Evolutionary conservation across 2,888 invertebrate genomes (phyloP), one percentile per base, ranked within the genome.

Genomic region (Agrilus mali): DNA sequence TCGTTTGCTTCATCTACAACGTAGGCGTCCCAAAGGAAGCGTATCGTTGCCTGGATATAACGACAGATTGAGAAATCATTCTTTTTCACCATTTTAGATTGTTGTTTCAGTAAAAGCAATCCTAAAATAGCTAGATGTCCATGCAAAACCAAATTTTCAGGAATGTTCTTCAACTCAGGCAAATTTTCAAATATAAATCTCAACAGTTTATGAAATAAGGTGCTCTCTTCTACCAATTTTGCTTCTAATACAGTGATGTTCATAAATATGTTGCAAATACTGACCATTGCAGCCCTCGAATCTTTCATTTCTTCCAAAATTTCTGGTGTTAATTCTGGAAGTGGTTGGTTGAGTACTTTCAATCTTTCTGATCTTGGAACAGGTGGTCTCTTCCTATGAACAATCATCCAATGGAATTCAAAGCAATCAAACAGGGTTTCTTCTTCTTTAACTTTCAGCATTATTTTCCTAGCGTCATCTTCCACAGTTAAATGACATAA

Each of bases 21-120:
- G 63, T 88, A 90, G 1, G 92, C 92, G 68, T 93, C 89, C 92
- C 92, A 93, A 3, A 93, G 69, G 62, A 92, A 93, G 50, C 90
- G 74, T 48, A 93, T 89, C 13, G 89, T 88, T 2, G 86, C 82
- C 61, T 88, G 87, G 49, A 90, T 86, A 59, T 88, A 92, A 40
- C 88, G 79, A 57, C 88, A 89, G 54, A 90, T 88, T 12, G 88
- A 82, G 60, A 87, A 87, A 60, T 89, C 88, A 63, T 88, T 87
- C 60, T 88, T 86, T 61, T 87, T 88, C 0, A 88, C 80, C 60
- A 82, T 81, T 54, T 78, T 83, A 2, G 85, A 78, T 59, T 85
- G 85, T 59, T 89, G 88, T 58, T 90, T 89, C 1, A 92, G 69
- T 33, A 92, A 66, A 13, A 93, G 68, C 16, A 93, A 67, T 2